A percentile compares a stretch with the other conserved stretches of the same genome.
Evolutionary conservation across 2,113 vertebrate species (phyloP).

Genomic region (Hemichromis elongatus): DNA sequence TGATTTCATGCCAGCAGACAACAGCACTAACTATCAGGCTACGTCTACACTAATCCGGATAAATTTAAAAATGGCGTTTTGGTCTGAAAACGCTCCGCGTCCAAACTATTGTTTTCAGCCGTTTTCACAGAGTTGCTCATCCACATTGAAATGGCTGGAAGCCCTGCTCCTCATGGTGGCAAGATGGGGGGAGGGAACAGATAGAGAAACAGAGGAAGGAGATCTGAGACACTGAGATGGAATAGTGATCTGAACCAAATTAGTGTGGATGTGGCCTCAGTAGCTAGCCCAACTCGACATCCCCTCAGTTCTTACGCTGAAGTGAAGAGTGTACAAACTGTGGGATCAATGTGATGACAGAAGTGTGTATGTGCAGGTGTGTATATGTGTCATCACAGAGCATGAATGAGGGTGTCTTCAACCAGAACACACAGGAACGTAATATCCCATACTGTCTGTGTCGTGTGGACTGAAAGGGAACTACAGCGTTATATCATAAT

Average conservation of each 20-base stretch:
- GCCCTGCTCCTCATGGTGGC: too few relatives aligned
- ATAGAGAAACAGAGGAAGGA: too few relatives aligned
- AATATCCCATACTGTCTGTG: neutral
- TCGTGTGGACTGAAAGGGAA: neutral
- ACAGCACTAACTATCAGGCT: neutral
- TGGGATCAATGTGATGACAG: neutral
- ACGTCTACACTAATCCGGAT: too few relatives aligned
- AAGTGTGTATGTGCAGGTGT: neutral
- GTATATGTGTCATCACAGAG: neutral
- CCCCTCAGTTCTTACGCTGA: neutral
- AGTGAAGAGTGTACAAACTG: neutral
- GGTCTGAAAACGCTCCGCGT: too few relatives aligned
- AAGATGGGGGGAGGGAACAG: too few relatives aligned
- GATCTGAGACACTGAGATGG: too few relatives aligned
- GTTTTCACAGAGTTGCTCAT: too few relatives aligned
- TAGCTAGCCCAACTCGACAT: neutral
- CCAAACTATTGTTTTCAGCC: too few relatives aligned
- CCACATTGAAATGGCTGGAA: too few relatives aligned
- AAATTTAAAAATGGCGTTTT: too few relatives aligned
- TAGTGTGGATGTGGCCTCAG: too few relatives aligned
- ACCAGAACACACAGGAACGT: neutral
- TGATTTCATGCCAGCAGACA: neutral
- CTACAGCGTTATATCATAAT: neutral
- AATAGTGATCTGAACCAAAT: too few relatives aligned
- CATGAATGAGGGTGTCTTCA: neutral